These are phyloP conservation scores for mouse (Mus musculus) DNA, from an alignment of 2,113 vertebrate species.

Conservation along the genomic window DNA sequence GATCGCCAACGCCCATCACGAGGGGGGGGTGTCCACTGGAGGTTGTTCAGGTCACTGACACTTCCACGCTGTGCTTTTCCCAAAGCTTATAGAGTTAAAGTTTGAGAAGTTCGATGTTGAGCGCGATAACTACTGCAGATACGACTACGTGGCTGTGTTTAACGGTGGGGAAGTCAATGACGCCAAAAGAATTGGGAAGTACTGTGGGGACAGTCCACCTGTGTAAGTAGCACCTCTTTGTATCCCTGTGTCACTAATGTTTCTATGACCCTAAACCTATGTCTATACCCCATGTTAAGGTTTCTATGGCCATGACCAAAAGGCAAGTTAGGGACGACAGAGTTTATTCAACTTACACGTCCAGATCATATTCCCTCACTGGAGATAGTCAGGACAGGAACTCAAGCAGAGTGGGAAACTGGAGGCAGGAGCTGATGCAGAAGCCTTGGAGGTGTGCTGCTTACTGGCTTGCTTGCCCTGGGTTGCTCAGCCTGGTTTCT, in stretches of 20 bases:
- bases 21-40: background rate
- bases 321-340: background rate
- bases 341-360: background rate
- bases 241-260: background rate
- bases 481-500: background rate
- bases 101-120: constrained; percentile 99
- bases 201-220: constrained; percentile 97
- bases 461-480: background rate
- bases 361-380: background rate
- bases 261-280: background rate
- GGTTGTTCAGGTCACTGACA: background rate
- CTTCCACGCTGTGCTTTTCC: constrained; percentile 56
- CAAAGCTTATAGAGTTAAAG: constrained; percentile 93
- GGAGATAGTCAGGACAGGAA: background rate
- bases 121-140: constrained; percentile 97
- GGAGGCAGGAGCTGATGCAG: background rate
- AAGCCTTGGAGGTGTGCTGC: background rate
- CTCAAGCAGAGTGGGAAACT: background rate
- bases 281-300: background rate
- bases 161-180: constrained; percentile 92
- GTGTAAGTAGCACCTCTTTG: constrained; percentile 88
- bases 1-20: background rate
- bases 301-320: background rate
- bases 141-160: constrained; percentile 94
- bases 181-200: constrained; percentile 96